Base-by-base conservation (phyloP, 2,888 invertebrate genomes). In the Drosophila ustulata region DNA sequence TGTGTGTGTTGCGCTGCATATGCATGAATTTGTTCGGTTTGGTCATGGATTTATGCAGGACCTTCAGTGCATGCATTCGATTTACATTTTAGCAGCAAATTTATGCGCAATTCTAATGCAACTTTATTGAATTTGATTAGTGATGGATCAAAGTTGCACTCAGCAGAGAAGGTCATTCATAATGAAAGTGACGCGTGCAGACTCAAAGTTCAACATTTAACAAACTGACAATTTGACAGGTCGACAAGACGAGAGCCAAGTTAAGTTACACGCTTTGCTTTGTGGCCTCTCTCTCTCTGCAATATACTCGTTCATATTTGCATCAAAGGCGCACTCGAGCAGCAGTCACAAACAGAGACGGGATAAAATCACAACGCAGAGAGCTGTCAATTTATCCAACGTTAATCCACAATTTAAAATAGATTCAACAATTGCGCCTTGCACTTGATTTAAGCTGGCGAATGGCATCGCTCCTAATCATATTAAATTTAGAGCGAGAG, bases 51-150 rank as follows among this genome's bases (percentile, higher is more conserved):
- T 77, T 75, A 75, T 77, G 78, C 78, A 66, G 70, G 66, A 63
- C 61, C 71, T 71, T 78, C 65, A 58, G 49, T 78, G 75, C 69
- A 75, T 61, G 59, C 68, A 68, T 59, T 67, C 67, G 67, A 76
- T 63, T 72, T 68, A 65, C 75, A 74, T 74, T 74, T 61, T 30
- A 34, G 39, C 59, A 25, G 52, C 8, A 47, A 75, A 80, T 86
- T 68, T 81, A 82, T 84, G 87, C 87, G 62, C 78, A 78, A 73
- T 75, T 74, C 67, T 61, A 67, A 75, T 68, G 84, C 75, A 76
- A 65, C 73, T 73, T 71, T 80, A 85, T 80, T 82, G 87, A 75
- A 83, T 82, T 85, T 82, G 75, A 85, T 86, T 86, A 80, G 77
- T 72, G 58, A 58, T 58, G 67, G 51, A 66, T 58, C 55, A 67